These are phyloP conservation scores for Perizoma affinitatum DNA, from an alignment of 2,888 invertebrate species.

Conservation along the genomic window DNA sequence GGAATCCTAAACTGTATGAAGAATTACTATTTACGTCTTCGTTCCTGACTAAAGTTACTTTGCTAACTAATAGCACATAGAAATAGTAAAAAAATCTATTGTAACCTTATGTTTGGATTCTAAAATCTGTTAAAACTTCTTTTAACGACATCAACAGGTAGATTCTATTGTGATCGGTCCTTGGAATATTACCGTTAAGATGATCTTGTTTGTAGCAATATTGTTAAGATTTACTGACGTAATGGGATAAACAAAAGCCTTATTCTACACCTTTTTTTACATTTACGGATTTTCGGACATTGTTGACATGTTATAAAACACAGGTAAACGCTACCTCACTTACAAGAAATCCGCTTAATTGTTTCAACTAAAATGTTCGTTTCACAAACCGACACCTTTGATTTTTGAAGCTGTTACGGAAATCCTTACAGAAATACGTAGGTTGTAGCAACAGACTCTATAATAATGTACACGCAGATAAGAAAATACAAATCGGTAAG, in stretches of 20 bases:
- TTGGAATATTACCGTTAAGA: constrained; percentile 68
- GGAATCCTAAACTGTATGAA: too few relatives aligned
- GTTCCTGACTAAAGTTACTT: background rate
- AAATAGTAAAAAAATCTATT: constrained; percentile 30
- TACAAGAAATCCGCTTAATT: constrained; percentile 69
- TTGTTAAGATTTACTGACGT: constrained; percentile 71
- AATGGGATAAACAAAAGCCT: constrained; percentile 73
- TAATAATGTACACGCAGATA: constrained; percentile 14
- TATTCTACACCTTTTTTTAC: constrained; percentile 26
- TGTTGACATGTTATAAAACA: constrained; percentile 66
- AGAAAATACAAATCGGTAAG: constrained; percentile 3
- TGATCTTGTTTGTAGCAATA: constrained; percentile 68
- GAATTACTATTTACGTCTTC: too few relatives aligned
- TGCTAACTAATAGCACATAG: constrained; percentile 18
- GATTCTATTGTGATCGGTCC: constrained; percentile 54
- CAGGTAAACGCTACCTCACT: constrained; percentile 79
- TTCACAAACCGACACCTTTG: constrained; percentile 52
- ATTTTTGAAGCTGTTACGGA: constrained; percentile 32
- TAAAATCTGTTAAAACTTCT: constrained; percentile 34
- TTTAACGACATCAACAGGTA: constrained; percentile 55
- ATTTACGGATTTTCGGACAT: constrained; percentile 54
- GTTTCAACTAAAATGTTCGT: constrained; percentile 54
- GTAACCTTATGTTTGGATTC: constrained; percentile 34
- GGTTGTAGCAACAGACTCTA: constrained; percentile 6
- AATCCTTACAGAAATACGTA: constrained; percentile 15